Evolutionary conservation across 2,113 vertebrate species (phyloP), one percentile per base, ranked within the genome.

Genomic region (Condylura cristata): DNA sequence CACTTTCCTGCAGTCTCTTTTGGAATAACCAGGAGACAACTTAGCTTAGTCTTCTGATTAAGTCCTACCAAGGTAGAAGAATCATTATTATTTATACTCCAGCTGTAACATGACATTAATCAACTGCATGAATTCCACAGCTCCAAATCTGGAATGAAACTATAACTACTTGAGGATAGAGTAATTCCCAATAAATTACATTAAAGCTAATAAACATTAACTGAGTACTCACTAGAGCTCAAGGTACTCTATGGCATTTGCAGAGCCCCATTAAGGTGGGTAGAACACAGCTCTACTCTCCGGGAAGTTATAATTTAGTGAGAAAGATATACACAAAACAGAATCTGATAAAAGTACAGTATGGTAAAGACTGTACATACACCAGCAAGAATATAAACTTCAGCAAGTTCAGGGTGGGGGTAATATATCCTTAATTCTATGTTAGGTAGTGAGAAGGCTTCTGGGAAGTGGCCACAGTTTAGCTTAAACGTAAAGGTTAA

Each of bases 41-140:
- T 91, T 34, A 79, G 46, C 18, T 91, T 12, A 61, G 60, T 39
- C n/a, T 95, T 90, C 44, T 32, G 44, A 89, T 80, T 66, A 16
- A 78, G 8, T n/a, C 18, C 26, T 68, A 83, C 7, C 39, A 86
- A 87, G 3, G 32, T 71, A 1, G 32, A 41, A 82, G 32, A 74
- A 26, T 80, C 60, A 66, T 46, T 81, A 53, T 68, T 70, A 80
- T 72, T 48, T 90, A 68, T 44, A 83, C 12, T 94, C 41, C 16
- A 66, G 37, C 0, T 28, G 12, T 20, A 79, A 68, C 18, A 32
- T 32, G 44, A 26, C 30, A 66, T 83, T 63, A 92, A 78, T 58
- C 61, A 76, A 86, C 48, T 71, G 14, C 39, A 20, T 74, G 24
- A 41, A 63, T 14, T 75, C 26, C 26, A 81, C n/a, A 16, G 4